Conservation (phyloP, 2,113 vertebrate genomes). For the Drymodes brunneopygia region DNA sequence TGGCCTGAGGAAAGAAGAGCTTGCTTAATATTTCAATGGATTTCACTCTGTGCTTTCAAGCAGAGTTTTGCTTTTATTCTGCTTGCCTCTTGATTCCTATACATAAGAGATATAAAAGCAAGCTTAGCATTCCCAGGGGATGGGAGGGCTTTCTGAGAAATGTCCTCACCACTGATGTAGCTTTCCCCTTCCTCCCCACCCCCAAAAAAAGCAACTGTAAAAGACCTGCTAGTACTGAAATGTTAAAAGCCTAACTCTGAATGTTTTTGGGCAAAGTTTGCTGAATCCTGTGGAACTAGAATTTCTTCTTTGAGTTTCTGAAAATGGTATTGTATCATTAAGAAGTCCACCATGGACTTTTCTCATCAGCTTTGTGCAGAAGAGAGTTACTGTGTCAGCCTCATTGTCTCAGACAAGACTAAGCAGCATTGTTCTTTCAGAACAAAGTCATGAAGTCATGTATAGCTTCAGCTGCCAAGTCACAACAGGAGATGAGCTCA, state of each 20-base stretch:
- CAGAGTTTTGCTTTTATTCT: neutral
- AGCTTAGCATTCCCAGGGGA: neutral
- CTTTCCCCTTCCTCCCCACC: fast-evolving
- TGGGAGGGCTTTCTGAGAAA: neutral
- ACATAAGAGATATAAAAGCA: neutral
- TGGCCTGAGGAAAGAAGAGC: neutral
- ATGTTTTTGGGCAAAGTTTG: neutral
- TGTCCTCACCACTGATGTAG: neutral
- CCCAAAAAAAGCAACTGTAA: neutral
- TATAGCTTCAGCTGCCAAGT: neutral
- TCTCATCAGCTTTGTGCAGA: neutral
- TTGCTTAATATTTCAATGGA: neutral
- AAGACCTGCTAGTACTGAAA: neutral
- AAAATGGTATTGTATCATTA: neutral
- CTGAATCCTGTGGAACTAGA: neutral
- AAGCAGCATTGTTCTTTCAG: neutral
- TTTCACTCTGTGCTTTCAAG: neutral
- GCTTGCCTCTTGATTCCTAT: neutral
- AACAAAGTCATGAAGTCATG: neutral
- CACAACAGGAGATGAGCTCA: neutral
- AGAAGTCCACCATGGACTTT: neutral
- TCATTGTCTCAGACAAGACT: neutral
- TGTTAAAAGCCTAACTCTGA: neutral
- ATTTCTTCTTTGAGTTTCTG: neutral
- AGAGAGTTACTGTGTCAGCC: neutral